Base-by-base conservation (phyloP, 1,140 invertebrate species). In the Ganaspis sp. region DNA sequence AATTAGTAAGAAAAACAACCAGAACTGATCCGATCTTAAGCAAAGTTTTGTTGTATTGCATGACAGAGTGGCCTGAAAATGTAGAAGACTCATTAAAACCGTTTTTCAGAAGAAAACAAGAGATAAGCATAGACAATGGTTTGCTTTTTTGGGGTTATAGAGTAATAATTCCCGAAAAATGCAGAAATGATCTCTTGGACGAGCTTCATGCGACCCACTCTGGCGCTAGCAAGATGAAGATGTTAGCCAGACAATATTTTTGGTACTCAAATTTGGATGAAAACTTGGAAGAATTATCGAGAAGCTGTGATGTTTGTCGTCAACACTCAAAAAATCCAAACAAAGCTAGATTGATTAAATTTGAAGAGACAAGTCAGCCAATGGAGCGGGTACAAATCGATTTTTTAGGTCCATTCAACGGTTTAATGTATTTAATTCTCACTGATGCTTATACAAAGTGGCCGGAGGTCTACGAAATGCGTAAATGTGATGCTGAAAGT, bases 251-350 rank as follows among this genome's bases (percentile, higher is more conserved):
- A 34, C 77, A 78, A 5, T 81, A 79, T 64, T 72, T 85, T 74
- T 87, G 84, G 83, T 87, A 84, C 83, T 82, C 83, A 11, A 69
- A 58, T 6, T 42, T 86, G 6, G 83, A 86, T 71, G n/a, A 17
- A 23, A 76, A 86, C 0, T 83, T 86, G 17, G 83, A 85, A 58
- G 74, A 76, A 42, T 38, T 76, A 19, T 70, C 71, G 12, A 72
- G 23, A 40, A 42, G 29, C 11, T 83, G 75, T 82, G 78, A 45
- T 6, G 42, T 29, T 8, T 81, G 79, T 69, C 11, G 69, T 1
- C 6, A 4, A 9, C 19, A 11, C 12, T 38, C 58, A 19, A 38
- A 70, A 21, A 49, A 9, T 70, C 81, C 75, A 54, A 70, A 19
- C 34, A 76, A 75, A 19, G 70, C 73, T 0, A 38, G 26, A 4